A percentile compares a stretch with the other conserved stretches of the same genome.
phyloP scores from a whole-genome alignment of 2,797 vertebrate species.

The Pseudotriccus pelzelni region DNA sequence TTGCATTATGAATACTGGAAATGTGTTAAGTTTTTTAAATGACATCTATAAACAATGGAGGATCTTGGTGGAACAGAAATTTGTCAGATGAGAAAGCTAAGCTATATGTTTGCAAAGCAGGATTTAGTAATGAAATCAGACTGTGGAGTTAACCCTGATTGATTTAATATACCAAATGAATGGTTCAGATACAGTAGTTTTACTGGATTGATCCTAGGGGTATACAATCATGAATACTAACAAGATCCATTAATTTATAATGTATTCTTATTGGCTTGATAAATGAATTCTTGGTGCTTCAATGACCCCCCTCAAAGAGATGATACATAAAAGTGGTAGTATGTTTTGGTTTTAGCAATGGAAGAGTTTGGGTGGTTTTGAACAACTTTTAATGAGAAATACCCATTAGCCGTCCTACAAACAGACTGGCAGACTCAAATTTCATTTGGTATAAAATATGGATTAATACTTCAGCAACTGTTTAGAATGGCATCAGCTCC shows the following conservation, averaged over 20 bases:
- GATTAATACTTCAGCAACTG: background rate
- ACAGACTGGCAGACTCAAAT: background rate
- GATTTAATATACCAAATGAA: background rate
- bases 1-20: background rate
- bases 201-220: background rate
- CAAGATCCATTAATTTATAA: background rate
- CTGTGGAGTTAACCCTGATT: background rate
- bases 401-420: background rate
- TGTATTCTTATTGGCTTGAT: background rate
- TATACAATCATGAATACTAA: background rate
- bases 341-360: background rate
- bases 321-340: background rate
- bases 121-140: background rate
- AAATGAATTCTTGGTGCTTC: background rate
- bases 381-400: background rate
- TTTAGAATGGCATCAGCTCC: background rate
- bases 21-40: background rate
- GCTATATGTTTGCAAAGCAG: conserved; percentile 1
- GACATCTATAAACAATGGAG: background rate
- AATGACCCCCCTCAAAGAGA: background rate
- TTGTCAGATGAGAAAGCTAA: background rate
- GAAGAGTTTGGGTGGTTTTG: background rate
- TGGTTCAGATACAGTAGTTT: background rate
- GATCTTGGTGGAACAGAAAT: background rate
- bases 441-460: background rate